Percentiles rank a stretch among this genome's conserved stretches.
These are phyloP conservation scores for Pollenia griseotomentosa DNA, from an alignment of 2,888 invertebrate genomes.

Conservation along the genomic window DNA sequence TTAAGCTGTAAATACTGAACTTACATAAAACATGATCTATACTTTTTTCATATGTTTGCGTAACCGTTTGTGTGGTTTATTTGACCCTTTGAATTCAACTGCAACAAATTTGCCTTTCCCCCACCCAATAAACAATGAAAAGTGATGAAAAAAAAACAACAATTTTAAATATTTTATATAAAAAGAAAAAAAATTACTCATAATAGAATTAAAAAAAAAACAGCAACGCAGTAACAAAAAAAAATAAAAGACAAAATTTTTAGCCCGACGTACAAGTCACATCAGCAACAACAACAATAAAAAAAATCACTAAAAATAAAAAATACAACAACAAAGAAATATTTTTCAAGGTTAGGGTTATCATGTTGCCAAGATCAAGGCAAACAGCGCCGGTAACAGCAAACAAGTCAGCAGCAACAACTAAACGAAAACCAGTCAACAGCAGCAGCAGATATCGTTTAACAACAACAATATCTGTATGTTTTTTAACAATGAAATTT, in stretches of 20 bases:
- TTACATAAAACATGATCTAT: too few species aligned
- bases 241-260: conserved; percentile 14
- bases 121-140: too few species aligned
- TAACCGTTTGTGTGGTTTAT: too few species aligned
- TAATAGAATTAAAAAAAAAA: conserved; percentile 1
- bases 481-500: conserved; percentile 66
- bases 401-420: conserved; percentile 50
- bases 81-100: too few species aligned
- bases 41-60: too few species aligned
- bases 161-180: conserved; percentile 8
- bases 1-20: too few species aligned
- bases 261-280: conserved; percentile 19
- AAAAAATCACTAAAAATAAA: conserved; percentile 60
- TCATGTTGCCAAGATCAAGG: conserved; percentile 83
- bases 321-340: conserved; percentile 73
- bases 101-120: too few species aligned
- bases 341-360: conserved; percentile 80
- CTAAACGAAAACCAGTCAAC: conserved; percentile 9
- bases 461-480: conserved; percentile 3
- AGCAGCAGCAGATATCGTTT: conserved; percentile 38
- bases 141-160: neutral
- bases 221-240: conserved; percentile 57
- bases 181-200: conserved; percentile 6
- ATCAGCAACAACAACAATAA: conserved; percentile 42
- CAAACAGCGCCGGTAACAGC: conserved; percentile 73